These are phyloP conservation scores for Acronicta leporina DNA, from an alignment of 2,888 invertebrate genomes.

Conservation along the genomic window DNA sequence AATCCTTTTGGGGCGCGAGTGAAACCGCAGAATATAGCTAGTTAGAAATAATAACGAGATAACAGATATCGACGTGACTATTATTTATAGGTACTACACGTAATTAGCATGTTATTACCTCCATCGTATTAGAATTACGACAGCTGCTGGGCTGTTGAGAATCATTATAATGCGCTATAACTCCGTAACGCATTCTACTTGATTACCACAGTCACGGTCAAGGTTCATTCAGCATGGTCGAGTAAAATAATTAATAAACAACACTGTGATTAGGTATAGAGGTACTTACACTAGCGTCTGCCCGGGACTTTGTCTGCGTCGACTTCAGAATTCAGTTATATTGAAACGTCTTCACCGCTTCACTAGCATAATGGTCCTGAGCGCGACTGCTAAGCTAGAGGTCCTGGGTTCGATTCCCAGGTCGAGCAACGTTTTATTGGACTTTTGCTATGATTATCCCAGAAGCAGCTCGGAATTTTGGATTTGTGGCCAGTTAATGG, in stretches of 20 bases:
- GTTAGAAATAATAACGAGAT: background rate
- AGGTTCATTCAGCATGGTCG: constrained; percentile 17
- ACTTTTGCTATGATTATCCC: too few species aligned
- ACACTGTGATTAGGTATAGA: background rate
- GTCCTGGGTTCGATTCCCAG: too few species aligned
- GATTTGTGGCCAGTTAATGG: too few species aligned
- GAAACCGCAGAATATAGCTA: background rate
- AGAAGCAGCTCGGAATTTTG: too few species aligned
- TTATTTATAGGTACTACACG: constrained; percentile 11
- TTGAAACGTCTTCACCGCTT: too few species aligned
- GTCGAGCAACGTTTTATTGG: too few species aligned
- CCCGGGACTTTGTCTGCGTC: too few species aligned
- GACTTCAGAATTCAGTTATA: too few species aligned
- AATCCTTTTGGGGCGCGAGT: too few species aligned
- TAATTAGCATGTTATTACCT: constrained; percentile 26
- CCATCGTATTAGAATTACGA: constrained; percentile 10
- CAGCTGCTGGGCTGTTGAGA: constrained; percentile 27
- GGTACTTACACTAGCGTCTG: too few species aligned
- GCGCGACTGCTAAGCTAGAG: too few species aligned
- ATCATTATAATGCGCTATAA: constrained; percentile 14
- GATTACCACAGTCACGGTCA: constrained; percentile 50
- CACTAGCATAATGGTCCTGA: too few species aligned
- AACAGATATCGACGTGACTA: background rate
- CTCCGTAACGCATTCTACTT: constrained; percentile 35
- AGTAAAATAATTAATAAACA: constrained; percentile 13